Evolutionary conservation across 2,888 invertebrate species (phyloP).

Genomic region (Hylaea fasciaria): DNA sequence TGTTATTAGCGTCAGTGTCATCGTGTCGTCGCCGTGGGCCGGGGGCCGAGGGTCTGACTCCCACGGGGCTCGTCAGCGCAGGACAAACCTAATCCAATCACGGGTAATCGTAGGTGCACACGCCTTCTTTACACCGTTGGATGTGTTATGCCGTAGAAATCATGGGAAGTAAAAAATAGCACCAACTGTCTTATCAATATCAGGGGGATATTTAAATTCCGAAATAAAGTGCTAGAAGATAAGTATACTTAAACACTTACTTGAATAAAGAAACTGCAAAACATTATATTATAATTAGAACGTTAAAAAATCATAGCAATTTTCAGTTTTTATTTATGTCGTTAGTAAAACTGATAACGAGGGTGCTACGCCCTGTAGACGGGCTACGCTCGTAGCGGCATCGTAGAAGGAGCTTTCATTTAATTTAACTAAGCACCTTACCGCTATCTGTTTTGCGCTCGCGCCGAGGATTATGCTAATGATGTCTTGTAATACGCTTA

Average conservation of each 20-base stretch:
- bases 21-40: constrained; percentile 66
- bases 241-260: too few species aligned
- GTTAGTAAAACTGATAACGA: constrained; percentile 56
- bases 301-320: too few species aligned
- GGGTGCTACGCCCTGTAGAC: constrained; percentile 44
- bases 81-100: constrained; percentile 88
- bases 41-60: constrained; percentile 64
- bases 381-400: constrained; percentile 48
- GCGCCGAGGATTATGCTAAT: constrained; percentile 80
- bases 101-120: constrained; percentile 67
- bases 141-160: constrained; percentile 37
- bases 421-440: constrained; percentile 83
- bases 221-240: not conserved
- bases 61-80: constrained; percentile 86
- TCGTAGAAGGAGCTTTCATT: constrained; percentile 60
- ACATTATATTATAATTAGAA: too few species aligned
- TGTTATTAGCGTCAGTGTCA: constrained; percentile 69
- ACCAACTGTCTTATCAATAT: constrained; percentile 5
- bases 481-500: constrained; percentile 76
- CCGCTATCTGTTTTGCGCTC: constrained; percentile 79
- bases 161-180: constrained; percentile 24
- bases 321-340: constrained; percentile 42
- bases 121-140: constrained; percentile 62
- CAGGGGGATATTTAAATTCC: not conserved
- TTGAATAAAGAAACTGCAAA: too few species aligned